Conservation (phyloP, 2,888 invertebrate genomes). For the Oscheius sp. region DNA sequence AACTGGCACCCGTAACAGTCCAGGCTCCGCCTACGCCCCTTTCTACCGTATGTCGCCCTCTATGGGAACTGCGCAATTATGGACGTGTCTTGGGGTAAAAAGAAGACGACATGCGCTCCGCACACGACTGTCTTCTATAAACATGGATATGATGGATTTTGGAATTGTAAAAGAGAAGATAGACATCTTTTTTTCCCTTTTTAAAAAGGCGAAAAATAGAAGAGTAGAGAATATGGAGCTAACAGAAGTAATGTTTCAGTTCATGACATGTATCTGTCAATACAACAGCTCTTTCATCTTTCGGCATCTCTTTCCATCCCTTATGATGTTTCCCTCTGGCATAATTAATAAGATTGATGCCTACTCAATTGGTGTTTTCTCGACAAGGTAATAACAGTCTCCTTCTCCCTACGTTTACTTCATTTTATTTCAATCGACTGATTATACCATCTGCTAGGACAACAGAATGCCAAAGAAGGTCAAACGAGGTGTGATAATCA, state of each 20-base stretch:
- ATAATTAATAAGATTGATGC: not conserved
- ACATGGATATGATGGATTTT: too few species aligned
- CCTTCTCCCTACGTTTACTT: not conserved
- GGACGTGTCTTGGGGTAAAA: constrained; percentile 3
- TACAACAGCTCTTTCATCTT: too few species aligned
- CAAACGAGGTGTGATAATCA: constrained; percentile 21
- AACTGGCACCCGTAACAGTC: too few species aligned
- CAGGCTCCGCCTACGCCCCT: not conserved
- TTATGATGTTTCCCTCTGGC: too few species aligned
- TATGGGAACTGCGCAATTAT: constrained; percentile 27
- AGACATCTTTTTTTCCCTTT: too few species aligned
- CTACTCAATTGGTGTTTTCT: not conserved
- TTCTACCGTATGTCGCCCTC: not conserved
- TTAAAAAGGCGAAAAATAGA: too few species aligned
- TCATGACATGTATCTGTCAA: too few species aligned
- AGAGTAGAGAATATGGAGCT: too few species aligned
- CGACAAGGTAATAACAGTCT: not conserved
- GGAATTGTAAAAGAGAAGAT: too few species aligned
- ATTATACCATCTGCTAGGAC: not conserved
- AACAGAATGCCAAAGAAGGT: constrained; percentile 2
- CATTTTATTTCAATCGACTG: not conserved
- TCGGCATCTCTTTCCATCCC: too few species aligned
- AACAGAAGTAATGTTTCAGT: too few species aligned
- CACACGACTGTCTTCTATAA: constrained; percentile 8
- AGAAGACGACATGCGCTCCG: constrained; percentile 16